Conservation (phyloP, 2,888 invertebrate genomes). For the Chydorus sphaericus region DNA sequence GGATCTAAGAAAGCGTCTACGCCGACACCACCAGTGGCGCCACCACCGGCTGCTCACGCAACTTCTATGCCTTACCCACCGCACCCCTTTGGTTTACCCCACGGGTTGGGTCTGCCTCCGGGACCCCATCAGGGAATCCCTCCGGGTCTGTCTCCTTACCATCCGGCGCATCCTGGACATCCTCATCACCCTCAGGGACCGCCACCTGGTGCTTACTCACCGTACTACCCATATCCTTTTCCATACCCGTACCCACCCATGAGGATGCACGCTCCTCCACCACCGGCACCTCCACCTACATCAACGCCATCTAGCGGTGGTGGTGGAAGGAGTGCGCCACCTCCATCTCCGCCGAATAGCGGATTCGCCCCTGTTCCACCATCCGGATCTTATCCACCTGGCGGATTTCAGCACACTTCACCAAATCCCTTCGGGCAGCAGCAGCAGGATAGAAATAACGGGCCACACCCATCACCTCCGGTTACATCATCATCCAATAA, state of each 20-base stretch:
- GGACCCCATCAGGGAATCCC: not conserved
- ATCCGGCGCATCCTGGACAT: no score
- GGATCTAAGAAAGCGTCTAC: not conserved
- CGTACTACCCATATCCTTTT: constrained; percentile 22
- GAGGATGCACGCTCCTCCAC: constrained; percentile 7
- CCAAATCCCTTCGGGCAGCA: not conserved
- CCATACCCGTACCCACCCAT: constrained; percentile 19
- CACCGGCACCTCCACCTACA: not conserved
- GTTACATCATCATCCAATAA: not conserved
- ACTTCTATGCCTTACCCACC: constrained; percentile 56
- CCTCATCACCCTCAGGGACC: no score
- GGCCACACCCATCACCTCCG: not conserved
- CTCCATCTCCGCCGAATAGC: constrained; percentile 6
- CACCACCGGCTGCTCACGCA: constrained; percentile 19
- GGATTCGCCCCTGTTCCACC: no score
- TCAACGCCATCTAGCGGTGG: not conserved
- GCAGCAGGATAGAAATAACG: no score
- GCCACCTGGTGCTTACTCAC: constrained; percentile 11
- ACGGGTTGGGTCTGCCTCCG: constrained; percentile 21
- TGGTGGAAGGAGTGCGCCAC: not conserved
- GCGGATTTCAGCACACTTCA: not conserved
- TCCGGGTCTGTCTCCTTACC: not conserved
- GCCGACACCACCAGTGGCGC: not conserved
- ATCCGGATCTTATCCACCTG: not conserved
- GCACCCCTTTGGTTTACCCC: constrained; percentile 41